Evolutionary conservation across 1,140 invertebrate species (phyloP), one percentile per base, ranked within the genome.

Genomic region (Saccostrea echinata): DNA sequence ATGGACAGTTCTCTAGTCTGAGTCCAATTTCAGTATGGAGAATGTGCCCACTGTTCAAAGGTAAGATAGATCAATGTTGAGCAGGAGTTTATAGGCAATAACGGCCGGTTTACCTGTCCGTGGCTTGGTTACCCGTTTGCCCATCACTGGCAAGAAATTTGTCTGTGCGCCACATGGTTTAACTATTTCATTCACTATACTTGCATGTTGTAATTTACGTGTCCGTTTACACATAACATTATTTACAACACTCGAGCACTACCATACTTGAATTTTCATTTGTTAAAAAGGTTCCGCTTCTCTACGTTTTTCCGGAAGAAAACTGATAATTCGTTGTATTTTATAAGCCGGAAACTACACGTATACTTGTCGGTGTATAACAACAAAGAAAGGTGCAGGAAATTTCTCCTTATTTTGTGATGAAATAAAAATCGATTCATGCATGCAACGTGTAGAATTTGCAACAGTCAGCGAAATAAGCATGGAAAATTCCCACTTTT

Each of bases 1-100:
- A 97, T 35, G 97, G 97, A 3, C 97, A 98, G 94, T 96, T 97
- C 88, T 91, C 92, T 52, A 93, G 92, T 35, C 86, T 94, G 1
- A 93, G 93, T 33, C 93, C 93, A 6, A 90, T 94, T 9, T 88
- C 92, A 24, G 91, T 93, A 43, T 94, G 93, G 93, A 90, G 90
- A 35, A 91, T 93, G 27, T 86, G 90, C 81, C 94, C 94, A n/a
- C 76, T 94, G 16, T 94, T 94, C 76, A 94, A 94, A 93, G 93
- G 93, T 94, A 88, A 80, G 89, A 55, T 21, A 21, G 43, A 43
- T 43, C 43, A 9, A 4, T 6, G 9, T 43, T 43, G 43, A 43
- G 1, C 43, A 4, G 43, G 9, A 43, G 43, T 43, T 43, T 9
- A n/a, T n/a, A 43, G 43, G 43, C 43, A 8, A 43, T 4, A 43